Evolutionary conservation across 1,140 invertebrate genomes (phyloP).

Genomic region (Zaprionus taronus): DNA sequence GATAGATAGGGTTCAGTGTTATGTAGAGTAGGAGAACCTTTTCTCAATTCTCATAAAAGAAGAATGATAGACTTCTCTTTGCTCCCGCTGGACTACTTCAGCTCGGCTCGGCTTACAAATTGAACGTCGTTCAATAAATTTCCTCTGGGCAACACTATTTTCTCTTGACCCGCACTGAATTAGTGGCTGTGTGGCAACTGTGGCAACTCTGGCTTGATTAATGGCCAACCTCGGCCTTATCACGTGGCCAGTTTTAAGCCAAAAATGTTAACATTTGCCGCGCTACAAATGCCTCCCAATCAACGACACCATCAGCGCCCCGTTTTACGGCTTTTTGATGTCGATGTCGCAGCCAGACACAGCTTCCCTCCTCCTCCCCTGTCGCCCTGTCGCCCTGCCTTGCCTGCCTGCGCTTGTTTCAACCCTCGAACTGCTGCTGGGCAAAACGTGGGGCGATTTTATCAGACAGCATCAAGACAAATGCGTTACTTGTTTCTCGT

Average conservation of each 20-base stretch:
- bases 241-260: conserved; percentile 48
- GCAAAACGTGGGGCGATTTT: conserved; percentile 43
- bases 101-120: conserved; percentile 64
- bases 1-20: not conserved
- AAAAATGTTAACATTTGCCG: conserved; percentile 77
- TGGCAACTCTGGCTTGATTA: conserved; percentile 35
- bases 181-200: not conserved
- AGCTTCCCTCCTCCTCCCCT: not conserved
- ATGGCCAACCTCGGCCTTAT: conserved; percentile 33
- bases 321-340: conserved; percentile 76
- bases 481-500: conserved; percentile 82
- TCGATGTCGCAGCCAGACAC: conserved; percentile 27
- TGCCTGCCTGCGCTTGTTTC: conserved; percentile 36
- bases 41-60: not conserved
- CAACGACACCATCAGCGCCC: conserved; percentile 76
- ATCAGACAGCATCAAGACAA: conserved; percentile 83
- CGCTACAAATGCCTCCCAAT: conserved; percentile 67
- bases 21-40: not conserved
- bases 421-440: conserved; percentile 56
- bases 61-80: not conserved
- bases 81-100: conserved; percentile 2
- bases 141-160: conserved; percentile 9
- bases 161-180: conserved; percentile 12
- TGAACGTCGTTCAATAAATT: conserved; percentile 37
- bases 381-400: not conserved